Evolutionary conservation across 2,113 vertebrate genomes (phyloP).

Genomic region (Crotophaga sulcirostris): DNA sequence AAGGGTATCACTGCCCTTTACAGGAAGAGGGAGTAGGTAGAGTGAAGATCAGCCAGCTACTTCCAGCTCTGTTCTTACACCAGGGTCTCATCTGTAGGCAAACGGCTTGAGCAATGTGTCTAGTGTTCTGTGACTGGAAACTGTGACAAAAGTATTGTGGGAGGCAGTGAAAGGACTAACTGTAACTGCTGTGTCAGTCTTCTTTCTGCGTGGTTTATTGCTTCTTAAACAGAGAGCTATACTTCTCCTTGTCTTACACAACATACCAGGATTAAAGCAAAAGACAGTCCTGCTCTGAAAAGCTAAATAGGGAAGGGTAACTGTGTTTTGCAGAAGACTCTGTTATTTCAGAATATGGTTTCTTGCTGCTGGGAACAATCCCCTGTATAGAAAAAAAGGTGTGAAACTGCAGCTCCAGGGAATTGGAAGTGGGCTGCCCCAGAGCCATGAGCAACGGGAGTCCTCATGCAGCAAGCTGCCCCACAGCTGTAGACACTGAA

Average conservation of each 20-base stretch:
- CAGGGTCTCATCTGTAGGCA: background rate
- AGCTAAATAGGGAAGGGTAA: background rate
- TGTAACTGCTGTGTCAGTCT: background rate
- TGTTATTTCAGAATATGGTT: background rate
- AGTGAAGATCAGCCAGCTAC: background rate
- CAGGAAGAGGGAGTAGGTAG: background rate
- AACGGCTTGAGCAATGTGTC: background rate
- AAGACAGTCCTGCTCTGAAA: background rate
- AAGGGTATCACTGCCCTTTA: background rate
- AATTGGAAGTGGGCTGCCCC: background rate
- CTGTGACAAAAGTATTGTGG: background rate
- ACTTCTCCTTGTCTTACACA: background rate
- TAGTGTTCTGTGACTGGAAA: background rate
- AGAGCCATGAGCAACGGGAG: background rate
- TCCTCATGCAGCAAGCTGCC: background rate
- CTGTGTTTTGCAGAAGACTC: background rate
- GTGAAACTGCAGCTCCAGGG: background rate
- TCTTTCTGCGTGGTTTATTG: background rate
- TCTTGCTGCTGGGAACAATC: background rate
- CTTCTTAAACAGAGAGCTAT: background rate
- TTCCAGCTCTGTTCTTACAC: background rate
- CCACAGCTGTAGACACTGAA: constrained; percentile 8
- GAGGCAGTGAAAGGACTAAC: background rate
- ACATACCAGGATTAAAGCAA: background rate
- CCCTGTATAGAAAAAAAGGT: background rate